Evolutionary conservation across 1,140 invertebrate genomes (phyloP).

Genomic region (Paramacrobiotus metropolitanus): DNA sequence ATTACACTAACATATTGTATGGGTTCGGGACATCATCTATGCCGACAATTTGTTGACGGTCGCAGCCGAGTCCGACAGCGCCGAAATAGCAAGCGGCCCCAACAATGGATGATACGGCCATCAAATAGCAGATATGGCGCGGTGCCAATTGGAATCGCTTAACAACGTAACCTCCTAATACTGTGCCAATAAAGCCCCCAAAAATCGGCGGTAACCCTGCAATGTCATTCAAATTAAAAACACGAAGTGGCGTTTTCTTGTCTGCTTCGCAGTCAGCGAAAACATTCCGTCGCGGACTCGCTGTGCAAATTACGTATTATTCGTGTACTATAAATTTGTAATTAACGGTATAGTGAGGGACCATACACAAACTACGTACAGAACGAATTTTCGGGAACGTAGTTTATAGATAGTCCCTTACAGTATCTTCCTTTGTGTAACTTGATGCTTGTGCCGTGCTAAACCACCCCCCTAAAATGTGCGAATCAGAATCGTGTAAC

Average conservation of each 20-base stretch:
- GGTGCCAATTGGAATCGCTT: not conserved
- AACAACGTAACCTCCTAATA: not conserved
- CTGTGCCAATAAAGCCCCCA: not conserved
- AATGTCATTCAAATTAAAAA: not conserved
- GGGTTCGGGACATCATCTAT: not conserved
- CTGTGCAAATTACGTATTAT: not conserved
- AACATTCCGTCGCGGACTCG: not conserved
- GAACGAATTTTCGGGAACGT: too few species aligned
- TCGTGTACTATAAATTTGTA: not conserved
- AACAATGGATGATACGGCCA: not conserved
- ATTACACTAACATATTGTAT: not conserved
- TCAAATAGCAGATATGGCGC: not conserved
- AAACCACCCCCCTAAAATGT: too few species aligned
- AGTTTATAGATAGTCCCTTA: too few species aligned
- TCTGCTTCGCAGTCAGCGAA: too few species aligned
- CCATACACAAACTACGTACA: not conserved
- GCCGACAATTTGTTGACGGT: not conserved
- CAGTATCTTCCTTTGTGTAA: too few species aligned
- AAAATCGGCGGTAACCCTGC: not conserved
- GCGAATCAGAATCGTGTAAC: too few species aligned
- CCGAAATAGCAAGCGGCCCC: not conserved
- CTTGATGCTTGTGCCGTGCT: too few species aligned
- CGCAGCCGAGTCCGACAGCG: not conserved
- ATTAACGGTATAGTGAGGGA: not conserved
- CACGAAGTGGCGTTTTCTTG: too few species aligned